phyloP scores from a whole-genome alignment of 2,113 vertebrate genomes.

The Atrichornis clamosus region DNA sequence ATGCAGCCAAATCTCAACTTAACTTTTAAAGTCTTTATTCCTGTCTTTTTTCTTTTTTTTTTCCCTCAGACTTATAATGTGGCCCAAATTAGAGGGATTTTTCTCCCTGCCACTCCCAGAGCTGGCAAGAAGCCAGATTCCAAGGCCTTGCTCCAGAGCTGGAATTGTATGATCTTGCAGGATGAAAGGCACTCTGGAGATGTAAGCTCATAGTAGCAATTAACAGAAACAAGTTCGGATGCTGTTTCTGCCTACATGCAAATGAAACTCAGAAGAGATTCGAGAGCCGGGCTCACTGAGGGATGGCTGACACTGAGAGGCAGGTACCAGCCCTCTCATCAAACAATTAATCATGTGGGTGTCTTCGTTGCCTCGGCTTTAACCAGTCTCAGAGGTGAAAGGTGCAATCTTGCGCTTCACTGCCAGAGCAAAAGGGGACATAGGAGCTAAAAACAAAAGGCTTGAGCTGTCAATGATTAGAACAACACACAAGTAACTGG shows the following conservation, averaged over 20 bases:
- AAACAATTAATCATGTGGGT: background rate
- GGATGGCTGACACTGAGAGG: background rate
- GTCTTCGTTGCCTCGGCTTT: background rate
- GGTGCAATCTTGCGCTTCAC: background rate
- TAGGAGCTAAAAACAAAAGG: background rate
- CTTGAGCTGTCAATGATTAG: background rate
- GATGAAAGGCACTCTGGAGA: slow-evolving; percentile 50
- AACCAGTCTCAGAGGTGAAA: background rate
- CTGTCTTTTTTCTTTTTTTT: too few species aligned
- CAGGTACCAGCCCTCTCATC: background rate
- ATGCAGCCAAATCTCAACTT: background rate
- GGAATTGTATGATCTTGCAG: background rate
- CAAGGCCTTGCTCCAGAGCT: background rate
- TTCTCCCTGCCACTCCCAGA: background rate
- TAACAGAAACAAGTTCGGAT: background rate
- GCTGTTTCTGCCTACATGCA: slow-evolving; percentile 13
- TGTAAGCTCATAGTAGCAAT: slow-evolving; percentile 39
- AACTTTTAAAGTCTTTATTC: background rate
- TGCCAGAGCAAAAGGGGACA: background rate
- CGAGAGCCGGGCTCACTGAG: background rate
- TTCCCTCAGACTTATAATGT: background rate
- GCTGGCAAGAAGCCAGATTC: slow-evolving; percentile 11
- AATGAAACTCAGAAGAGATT: background rate
- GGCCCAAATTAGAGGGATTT: background rate
- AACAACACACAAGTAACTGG: background rate